These are phyloP conservation scores for Tenebrio molitor DNA, from an alignment of 1,140 invertebrate genomes.

Conservation along the genomic window DNA sequence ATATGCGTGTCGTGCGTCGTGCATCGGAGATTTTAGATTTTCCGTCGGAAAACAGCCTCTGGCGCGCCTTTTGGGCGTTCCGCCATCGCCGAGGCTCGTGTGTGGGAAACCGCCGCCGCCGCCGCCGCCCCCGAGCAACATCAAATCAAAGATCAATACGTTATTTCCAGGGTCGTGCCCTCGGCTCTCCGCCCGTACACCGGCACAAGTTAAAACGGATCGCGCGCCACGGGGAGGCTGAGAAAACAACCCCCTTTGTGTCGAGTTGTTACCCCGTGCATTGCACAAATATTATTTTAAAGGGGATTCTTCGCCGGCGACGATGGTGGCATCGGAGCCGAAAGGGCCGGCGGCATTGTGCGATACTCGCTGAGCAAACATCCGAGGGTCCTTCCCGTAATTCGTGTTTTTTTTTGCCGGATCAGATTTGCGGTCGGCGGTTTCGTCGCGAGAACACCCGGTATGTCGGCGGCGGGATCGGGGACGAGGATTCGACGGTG, in stretches of 20 bases:
- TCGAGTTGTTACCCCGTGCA: slow-evolving; percentile 56
- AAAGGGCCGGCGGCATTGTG: slow-evolving; percentile 27
- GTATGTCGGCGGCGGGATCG: too few species aligned
- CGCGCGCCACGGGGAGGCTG: slow-evolving; percentile 49
- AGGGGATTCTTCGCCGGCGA: slow-evolving; percentile 45
- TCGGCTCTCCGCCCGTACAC: background rate
- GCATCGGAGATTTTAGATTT: too few species aligned
- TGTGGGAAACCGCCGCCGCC: too few species aligned
- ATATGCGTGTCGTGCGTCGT: too few species aligned
- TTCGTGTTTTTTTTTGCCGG: background rate
- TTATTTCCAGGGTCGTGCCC: slow-evolving; percentile 34
- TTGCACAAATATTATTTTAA: slow-evolving; percentile 58
- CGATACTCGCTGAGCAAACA: slow-evolving; percentile 31
- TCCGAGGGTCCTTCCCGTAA: slow-evolving; percentile 8
- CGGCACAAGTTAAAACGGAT: slow-evolving; percentile 41
- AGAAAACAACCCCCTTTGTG: slow-evolving; percentile 55
- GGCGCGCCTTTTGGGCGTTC: too few species aligned
- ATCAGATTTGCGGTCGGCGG: background rate
- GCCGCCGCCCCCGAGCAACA: slow-evolving; percentile 23
- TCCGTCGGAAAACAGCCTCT: too few species aligned
- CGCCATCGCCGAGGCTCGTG: too few species aligned
- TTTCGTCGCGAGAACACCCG: too few species aligned
- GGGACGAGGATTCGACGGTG: too few species aligned
- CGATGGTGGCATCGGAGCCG: slow-evolving; percentile 1
- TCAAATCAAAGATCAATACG: slow-evolving; percentile 38